phyloP scores from a whole-genome alignment of 2,888 invertebrate species.

The Orchesella flavescens region DNA sequence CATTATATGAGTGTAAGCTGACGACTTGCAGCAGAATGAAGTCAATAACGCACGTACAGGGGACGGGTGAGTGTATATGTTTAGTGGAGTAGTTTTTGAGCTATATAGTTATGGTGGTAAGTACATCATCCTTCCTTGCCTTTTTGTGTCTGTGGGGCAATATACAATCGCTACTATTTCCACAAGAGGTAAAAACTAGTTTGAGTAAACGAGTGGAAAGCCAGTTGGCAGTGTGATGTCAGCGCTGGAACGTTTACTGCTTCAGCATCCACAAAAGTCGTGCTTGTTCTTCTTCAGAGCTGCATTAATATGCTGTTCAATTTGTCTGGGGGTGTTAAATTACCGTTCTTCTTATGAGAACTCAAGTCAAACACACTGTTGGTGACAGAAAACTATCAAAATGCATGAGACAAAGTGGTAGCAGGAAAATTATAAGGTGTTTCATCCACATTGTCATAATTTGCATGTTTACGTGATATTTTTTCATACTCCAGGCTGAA shows the following conservation, averaged over 20 bases:
- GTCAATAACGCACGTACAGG: conserved; percentile 30
- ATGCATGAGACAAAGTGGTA: background rate
- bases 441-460: background rate
- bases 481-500: background rate
- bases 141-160: conserved; percentile 34
- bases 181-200: conserved; percentile 43
- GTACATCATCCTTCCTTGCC: background rate
- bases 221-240: conserved; percentile 49
- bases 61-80: background rate
- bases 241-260: conserved; percentile 21
- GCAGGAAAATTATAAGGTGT: background rate
- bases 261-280: background rate
- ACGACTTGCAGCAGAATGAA: conserved; percentile 19
- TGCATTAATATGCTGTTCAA: conserved; percentile 37
- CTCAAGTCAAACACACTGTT: background rate
- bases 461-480: conserved; percentile 30
- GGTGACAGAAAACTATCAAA: background rate
- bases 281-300: background rate
- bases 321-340: conserved; percentile 52
- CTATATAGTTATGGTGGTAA: background rate
- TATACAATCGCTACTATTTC: conserved; percentile 26
- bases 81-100: background rate
- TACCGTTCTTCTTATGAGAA: conserved; percentile 22
- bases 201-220: conserved; percentile 13
- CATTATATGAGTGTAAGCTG: background rate